Evolutionary conservation across 2,888 invertebrate genomes (phyloP), one percentile per base, ranked within the genome.

Genomic region (Nudaria mundana): DNA sequence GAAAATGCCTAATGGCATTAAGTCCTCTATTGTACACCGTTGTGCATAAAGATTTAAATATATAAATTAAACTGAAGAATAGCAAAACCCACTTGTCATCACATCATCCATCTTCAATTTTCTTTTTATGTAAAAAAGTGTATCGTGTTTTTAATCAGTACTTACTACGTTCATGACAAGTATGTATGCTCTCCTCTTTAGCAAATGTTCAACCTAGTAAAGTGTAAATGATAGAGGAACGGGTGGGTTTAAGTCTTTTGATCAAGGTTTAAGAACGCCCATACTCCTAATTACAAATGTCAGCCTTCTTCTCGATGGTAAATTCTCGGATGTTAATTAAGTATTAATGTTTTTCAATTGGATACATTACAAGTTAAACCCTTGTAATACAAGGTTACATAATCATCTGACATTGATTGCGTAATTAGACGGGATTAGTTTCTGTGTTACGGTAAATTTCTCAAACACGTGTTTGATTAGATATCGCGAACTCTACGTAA

Each of bases 351-450:
- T 32, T 10, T 32, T 10, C 14, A n/a, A 23, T 24, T 24, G 13
- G 7, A 23, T 11, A 32, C 32, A 24, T 4, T 15, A 24, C 6
- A 14, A 15, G 10, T 23, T 14, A 15, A 24, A 16, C 29, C 11
- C 12, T 15, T 30, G 18, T 30, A 18, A 35, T 25, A 40, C 13
- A 28, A 14, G 18, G 18, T 44, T 44, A 38, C 13, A 16, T 39
- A 50, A 55, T 26, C 26, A 12, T 13, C 15, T 15, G 29, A 47
- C 56, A 52, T 46, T 60, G 39, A 36, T 56, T 43, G 40, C 38
- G 30, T 59, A 54, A 59, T 59, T 43, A 59, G 26, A 40, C 25
- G 46, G 38, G 32, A 60, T 60, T 60, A 52, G 41, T 56, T 56
- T 53, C 37, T 40, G 37, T 56, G 42, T 43, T 48, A 56, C 42